These are phyloP conservation scores for Elephas maximus DNA, from an alignment of 2,113 vertebrate species.

Conservation along the genomic window DNA sequence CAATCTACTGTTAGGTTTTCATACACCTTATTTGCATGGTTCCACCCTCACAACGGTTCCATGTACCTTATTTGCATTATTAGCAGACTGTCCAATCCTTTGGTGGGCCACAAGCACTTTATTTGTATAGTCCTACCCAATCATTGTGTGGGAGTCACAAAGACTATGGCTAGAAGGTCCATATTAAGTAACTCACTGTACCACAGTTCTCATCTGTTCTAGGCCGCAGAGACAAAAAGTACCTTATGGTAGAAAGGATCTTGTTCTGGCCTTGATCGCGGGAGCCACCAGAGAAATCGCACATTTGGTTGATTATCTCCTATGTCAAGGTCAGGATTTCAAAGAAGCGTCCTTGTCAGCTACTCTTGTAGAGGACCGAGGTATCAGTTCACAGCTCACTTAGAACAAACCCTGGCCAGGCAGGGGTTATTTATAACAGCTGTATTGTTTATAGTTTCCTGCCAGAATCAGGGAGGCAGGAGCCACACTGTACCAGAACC, in stretches of 20 bases:
- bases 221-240: not conserved
- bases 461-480: not conserved
- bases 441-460: not conserved
- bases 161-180: not conserved
- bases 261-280: not conserved
- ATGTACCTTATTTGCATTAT: no score
- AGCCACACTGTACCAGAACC: not conserved
- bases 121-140: not conserved
- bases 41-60: no score
- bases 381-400: not conserved
- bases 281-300: not conserved
- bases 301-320: not conserved
- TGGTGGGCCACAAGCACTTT: not conserved
- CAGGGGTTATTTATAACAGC: not conserved
- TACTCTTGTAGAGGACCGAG: not conserved
- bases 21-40: no score
- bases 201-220: not conserved
- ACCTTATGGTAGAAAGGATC: constrained; percentile 10
- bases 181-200: not conserved
- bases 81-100: no score
- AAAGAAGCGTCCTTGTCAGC: not conserved
- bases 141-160: not conserved
- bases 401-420: not conserved
- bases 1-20: no score
- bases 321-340: not conserved